phyloP scores from a whole-genome alignment of 2,888 invertebrate genomes.

The Rhagium mordax region DNA sequence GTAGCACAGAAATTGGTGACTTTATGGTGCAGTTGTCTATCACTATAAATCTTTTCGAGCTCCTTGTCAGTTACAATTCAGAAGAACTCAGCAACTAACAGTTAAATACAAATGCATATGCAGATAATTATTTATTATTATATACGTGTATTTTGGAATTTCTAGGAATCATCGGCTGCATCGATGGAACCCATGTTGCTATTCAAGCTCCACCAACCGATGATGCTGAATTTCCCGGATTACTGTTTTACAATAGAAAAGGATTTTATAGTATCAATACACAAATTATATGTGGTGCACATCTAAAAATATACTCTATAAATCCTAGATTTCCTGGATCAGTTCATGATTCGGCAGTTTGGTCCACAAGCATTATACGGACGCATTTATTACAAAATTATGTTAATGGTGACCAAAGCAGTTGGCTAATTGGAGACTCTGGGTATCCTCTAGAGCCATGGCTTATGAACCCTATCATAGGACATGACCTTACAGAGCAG shows the following conservation, averaged over 20 bases:
- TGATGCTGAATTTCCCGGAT: background rate
- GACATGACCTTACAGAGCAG: background rate
- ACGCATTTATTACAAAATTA: background rate
- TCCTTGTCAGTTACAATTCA: too few species aligned
- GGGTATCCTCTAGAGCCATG: background rate
- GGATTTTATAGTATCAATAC: constrained; percentile 1
- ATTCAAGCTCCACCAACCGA: background rate
- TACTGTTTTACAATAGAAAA: background rate
- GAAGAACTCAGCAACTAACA: too few species aligned
- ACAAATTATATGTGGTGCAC: constrained; percentile 19
- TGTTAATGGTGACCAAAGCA: background rate
- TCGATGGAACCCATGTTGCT: background rate
- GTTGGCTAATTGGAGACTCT: background rate
- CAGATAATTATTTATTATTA: too few species aligned
- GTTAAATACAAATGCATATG: too few species aligned
- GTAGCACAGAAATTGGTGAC: too few species aligned
- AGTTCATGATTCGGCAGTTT: constrained; percentile 15
- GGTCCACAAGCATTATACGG: background rate
- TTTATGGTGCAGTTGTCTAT: too few species aligned
- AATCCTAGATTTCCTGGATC: constrained; percentile 16
- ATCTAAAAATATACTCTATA: background rate
- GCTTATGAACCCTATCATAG: background rate
- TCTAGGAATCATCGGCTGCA: background rate
- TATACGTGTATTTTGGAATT: background rate
- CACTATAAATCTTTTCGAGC: too few species aligned